Evolutionary conservation across 2,797 vertebrate genomes (phyloP).

Genomic region (Momotus momota): DNA sequence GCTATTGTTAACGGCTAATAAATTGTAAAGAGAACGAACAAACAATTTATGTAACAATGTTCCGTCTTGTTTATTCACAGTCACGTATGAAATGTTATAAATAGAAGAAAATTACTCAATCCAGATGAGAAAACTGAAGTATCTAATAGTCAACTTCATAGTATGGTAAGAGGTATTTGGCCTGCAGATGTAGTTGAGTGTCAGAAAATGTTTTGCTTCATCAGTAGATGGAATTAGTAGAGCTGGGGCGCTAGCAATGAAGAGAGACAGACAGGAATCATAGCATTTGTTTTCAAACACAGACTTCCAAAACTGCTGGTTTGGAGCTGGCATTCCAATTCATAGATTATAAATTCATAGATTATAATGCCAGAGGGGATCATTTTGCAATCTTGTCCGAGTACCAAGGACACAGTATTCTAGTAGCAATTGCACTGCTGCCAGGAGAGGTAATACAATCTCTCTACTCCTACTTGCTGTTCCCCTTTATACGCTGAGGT

Average conservation of each 20-base stretch:
- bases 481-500: neutral
- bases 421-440: neutral
- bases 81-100: neutral
- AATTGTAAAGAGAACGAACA: neutral
- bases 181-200: neutral
- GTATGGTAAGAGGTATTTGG: neutral
- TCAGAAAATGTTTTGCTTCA: neutral
- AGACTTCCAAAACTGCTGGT: neutral
- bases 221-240: neutral
- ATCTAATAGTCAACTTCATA: neutral
- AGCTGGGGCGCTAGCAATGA: neutral
- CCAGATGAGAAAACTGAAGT: neutral
- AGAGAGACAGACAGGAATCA: neutral
- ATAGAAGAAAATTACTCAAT: neutral
- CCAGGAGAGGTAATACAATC: slow-evolving; percentile 46
- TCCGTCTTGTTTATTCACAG: neutral
- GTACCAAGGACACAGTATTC: slow-evolving; percentile 57
- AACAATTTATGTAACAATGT: neutral
- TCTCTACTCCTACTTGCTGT: slow-evolving; percentile 32
- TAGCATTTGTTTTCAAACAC: neutral
- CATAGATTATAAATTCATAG: slow-evolving; percentile 27
- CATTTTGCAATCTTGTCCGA: neutral
- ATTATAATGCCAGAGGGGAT: neutral
- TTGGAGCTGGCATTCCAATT: neutral
- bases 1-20: neutral